Evolutionary conservation across 2,797 vertebrate species (phyloP).

Genomic region (Pangasius djambal): DNA sequence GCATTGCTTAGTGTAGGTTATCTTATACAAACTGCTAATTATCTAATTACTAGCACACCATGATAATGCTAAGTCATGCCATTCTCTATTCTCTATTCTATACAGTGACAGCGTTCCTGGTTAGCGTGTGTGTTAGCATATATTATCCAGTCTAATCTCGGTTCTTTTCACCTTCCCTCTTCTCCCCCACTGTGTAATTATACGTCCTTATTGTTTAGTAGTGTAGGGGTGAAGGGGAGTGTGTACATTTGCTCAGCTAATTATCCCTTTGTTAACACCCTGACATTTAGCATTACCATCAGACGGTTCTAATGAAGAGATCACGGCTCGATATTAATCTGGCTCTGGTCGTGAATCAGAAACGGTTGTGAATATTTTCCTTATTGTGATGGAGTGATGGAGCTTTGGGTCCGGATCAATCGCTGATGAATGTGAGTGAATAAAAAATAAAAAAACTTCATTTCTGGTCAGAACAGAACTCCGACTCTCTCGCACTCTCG

Average conservation of each 20-base stretch:
- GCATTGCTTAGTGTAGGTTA: not conserved
- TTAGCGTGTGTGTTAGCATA: not conserved
- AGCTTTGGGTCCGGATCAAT: too few species aligned
- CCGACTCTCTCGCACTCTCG: not conserved
- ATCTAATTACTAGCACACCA: not conserved
- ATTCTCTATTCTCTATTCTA: not conserved
- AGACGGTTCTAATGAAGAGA: not conserved
- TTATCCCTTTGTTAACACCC: not conserved
- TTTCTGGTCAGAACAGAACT: too few species aligned
- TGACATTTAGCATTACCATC: not conserved
- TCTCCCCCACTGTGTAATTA: not conserved
- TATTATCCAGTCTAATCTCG: not conserved
- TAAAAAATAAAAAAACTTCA: too few species aligned
- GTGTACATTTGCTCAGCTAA: not conserved
- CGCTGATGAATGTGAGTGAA: too few species aligned
- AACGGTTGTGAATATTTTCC: not conserved
- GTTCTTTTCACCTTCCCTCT: not conserved
- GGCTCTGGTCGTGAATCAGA: not conserved
- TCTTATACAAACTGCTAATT: not conserved
- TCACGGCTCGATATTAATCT: not conserved
- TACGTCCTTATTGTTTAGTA: not conserved
- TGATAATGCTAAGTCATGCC: not conserved
- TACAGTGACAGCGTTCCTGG: not conserved
- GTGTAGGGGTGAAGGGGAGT: not conserved
- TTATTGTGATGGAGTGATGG: not conserved